phyloP scores from a whole-genome alignment of 2,797 vertebrate genomes.

The Sylvia borin region DNA sequence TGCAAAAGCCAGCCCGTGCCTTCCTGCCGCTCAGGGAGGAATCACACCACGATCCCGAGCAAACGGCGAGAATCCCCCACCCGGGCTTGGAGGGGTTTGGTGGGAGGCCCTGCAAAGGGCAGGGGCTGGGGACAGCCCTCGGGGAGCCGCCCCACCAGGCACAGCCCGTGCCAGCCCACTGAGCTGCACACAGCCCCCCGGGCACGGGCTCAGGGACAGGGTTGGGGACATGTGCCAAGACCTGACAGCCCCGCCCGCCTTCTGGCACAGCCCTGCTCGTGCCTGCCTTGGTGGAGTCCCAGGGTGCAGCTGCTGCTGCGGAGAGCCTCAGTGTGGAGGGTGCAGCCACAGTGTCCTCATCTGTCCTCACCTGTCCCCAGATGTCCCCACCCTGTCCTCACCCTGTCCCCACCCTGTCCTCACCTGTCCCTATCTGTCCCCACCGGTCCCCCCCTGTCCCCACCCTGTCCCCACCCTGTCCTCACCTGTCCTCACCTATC shows the following conservation, averaged over 20 bases:
- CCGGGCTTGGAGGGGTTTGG: not conserved
- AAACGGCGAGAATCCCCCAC: not conserved
- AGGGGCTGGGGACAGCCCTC: not conserved
- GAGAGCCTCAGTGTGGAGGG: not conserved
- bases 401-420: too few relatives aligned
- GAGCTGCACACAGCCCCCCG: not conserved
- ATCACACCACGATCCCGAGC: not conserved
- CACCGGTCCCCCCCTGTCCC: too few relatives aligned
- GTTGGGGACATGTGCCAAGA: not conserved
- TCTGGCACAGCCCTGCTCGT: not conserved
- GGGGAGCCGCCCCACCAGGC: not conserved
- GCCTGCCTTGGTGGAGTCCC: not conserved
- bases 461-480: too few relatives aligned
- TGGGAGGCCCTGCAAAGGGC: rapidly evolving
- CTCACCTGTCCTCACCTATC: too few relatives aligned
- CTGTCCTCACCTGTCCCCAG: too few relatives aligned
- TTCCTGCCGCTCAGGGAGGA: not conserved
- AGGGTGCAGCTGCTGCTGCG: not conserved
- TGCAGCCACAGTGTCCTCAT: not conserved
- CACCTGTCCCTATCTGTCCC: too few relatives aligned
- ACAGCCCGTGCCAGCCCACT: rapidly evolving
- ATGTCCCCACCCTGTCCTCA: too few relatives aligned
- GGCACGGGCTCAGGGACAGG: rapidly evolving
- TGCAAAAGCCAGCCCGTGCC: not conserved
- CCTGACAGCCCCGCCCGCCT: not conserved